Evolutionary conservation across 2,888 invertebrate genomes (phyloP).

Genomic region (Polydesmus complanatus): DNA sequence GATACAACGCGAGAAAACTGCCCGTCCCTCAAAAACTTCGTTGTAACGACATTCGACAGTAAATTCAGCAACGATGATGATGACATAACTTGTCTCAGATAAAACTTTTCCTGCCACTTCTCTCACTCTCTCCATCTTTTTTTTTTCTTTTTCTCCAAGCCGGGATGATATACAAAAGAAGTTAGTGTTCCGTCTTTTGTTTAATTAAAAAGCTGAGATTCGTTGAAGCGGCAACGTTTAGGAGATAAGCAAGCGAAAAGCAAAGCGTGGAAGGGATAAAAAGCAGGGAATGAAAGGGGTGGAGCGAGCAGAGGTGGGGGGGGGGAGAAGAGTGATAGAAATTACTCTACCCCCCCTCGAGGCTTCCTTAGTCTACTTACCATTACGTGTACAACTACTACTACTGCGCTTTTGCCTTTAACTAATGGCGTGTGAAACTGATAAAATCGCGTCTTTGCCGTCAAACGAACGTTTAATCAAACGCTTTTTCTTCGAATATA

Average conservation of each 20-base stretch:
- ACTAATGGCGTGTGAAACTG: constrained; percentile 2
- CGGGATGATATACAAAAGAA: neutral
- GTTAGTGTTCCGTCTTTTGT: neutral
- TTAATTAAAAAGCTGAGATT: neutral
- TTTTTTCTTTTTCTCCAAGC: too few relatives aligned
- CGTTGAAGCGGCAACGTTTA: neutral
- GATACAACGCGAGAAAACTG: too few relatives aligned
- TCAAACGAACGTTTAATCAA: neutral
- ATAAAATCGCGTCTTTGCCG: neutral
- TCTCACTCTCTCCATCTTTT: too few relatives aligned
- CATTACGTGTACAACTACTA: neutral
- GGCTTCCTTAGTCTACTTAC: too few relatives aligned
- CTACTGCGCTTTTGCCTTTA: constrained; percentile 3
- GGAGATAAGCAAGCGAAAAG: neutral
- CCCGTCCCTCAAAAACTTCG: too few relatives aligned
- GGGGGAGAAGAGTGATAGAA: too few relatives aligned
- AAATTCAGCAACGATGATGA: too few relatives aligned
- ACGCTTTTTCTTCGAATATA: neutral
- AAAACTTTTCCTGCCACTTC: too few relatives aligned
- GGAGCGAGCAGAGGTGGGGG: too few relatives aligned
- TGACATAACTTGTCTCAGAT: too few relatives aligned
- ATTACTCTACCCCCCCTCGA: too few relatives aligned
- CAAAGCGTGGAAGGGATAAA: neutral
- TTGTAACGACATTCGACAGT: too few relatives aligned
- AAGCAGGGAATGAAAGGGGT: neutral